phyloP scores from a whole-genome alignment of 2,888 invertebrate species.

The Erynnis tages region DNA sequence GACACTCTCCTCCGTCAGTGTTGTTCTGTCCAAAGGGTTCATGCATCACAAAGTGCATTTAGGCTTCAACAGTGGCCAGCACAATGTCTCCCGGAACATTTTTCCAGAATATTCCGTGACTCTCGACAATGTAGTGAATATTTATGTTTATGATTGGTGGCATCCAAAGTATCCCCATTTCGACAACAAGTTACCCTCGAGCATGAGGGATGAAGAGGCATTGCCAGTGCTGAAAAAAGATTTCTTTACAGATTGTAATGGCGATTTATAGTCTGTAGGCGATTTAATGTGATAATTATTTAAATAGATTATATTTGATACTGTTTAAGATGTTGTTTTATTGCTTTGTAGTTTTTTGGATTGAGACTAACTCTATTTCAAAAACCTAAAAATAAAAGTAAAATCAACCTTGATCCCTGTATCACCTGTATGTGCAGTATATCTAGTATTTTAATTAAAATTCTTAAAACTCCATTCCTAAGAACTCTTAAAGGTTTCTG shows the following conservation, averaged over 20 bases:
- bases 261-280: constrained; percentile 27
- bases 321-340: constrained; percentile 12
- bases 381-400: too few relatives aligned
- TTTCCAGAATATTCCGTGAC: constrained; percentile 56
- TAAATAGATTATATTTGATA: constrained; percentile 22
- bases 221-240: constrained; percentile 53
- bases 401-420: too few relatives aligned
- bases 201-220: constrained; percentile 50
- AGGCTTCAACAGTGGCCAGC: constrained; percentile 65
- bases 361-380: too few relatives aligned
- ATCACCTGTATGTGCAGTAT: too few relatives aligned
- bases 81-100: constrained; percentile 49
- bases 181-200: constrained; percentile 47
- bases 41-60: constrained; percentile 78
- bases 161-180: constrained; percentile 76
- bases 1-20: constrained; percentile 77
- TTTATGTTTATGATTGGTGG: constrained; percentile 83
- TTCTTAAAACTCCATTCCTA: too few relatives aligned
- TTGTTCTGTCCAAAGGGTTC: constrained; percentile 79
- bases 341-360: too few relatives aligned
- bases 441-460: too few relatives aligned
- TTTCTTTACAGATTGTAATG: constrained; percentile 46
- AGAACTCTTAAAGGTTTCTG: too few relatives aligned
- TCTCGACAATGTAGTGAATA: constrained; percentile 56
- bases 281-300: constrained; percentile 11